Base-by-base conservation (phyloP, 2,113 vertebrate species). In the Tachysurus vachellii region DNA sequence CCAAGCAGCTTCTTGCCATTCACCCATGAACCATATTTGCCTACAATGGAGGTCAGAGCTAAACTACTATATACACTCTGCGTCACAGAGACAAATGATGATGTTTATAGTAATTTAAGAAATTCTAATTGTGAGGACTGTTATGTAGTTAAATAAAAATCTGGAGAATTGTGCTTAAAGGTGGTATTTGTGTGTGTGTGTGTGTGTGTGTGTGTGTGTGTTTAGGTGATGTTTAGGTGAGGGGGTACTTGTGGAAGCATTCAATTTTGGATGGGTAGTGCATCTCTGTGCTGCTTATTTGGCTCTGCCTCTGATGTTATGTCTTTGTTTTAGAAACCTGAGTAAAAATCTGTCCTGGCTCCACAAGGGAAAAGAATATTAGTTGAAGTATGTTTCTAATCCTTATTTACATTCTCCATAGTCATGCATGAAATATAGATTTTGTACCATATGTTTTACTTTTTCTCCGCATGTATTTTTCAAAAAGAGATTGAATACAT, bases 341-440 rank as follows among this genome's bases (percentile, higher is more conserved):
- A 89, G 91, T 90, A 57, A 90, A 91, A 89, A 90, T 91, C 91
- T 89, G 66, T 82, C 88, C 88, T 89, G 85, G 88, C 90, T 85
- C 89, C 87, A 89, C 16, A 19, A 87, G 10, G 87, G 88, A 88
- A 89, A 89, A 91, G 89, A 91, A 85, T 91, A 93, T 92, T 94
- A 94, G 93, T 93, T 93, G 92, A 93, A 95, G 93, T 95, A 95
- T 96, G 95, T 94, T 96, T 96, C 95, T 96, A 96, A 98, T 97
- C 96, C 96, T 97, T 96, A 97, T 97, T 96, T 97, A 95, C 95
- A 95, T 97, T 96, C 94, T 96, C 96, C 92, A 93, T 94, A 95
- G 95, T 96, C 96, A 95, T 94, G 94, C 95, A 95, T 97, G 96
- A 96, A 96, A 96, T 96, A 96, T 92, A 94, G 94, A 94, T 96